Base-by-base conservation (phyloP, 2,113 vertebrate genomes). In the Colinus virginianus region DNA sequence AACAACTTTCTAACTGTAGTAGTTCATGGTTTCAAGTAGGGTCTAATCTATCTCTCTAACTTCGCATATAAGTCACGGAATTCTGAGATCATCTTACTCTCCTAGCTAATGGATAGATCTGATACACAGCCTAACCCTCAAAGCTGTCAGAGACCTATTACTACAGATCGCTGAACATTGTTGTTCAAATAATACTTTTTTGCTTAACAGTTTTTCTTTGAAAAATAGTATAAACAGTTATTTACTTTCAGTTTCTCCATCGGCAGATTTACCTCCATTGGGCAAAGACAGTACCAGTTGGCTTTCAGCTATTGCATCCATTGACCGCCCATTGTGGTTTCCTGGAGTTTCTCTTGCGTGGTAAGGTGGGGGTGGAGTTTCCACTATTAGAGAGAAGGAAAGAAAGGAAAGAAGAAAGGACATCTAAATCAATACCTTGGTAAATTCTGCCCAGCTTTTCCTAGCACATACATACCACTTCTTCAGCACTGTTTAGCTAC, bases 331-430 rank as follows among this genome's bases (percentile, higher is more conserved):
- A 26, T 98, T 98, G 86, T 98, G 98, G 61, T 93, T 97, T 68
- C 97, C 97, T 56, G 90, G 97, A 7, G 97, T 97, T 95, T 99
- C 98, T 97, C 98, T 98, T 96, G 97, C 97, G 80, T 98, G 98
- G 96, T 98, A 99, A 7, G 98, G 98, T 0, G 97, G 98, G 23
- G 98, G 98, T 38, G 99, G 98, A 56, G 98, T 98, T 96, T 99
- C 98, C 70, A 98, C 98, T 98, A 91, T 45, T 53, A 34, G 42
- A 78, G 48, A 59, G 49, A 66, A 81, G 43, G 49, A 74, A 78
- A 58, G 77, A 75, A 75, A 66, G 94, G 71, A 92, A 86, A 88
- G 49, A 88, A 78, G 86, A 88, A 74, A 82, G 86, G 34, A 79
- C 19, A 75, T 10, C 21, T 23, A 72, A 69, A 67, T 92, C 78